phyloP scores from a whole-genome alignment of 2,797 vertebrate genomes.

The Phoxinus dragarum region DNA sequence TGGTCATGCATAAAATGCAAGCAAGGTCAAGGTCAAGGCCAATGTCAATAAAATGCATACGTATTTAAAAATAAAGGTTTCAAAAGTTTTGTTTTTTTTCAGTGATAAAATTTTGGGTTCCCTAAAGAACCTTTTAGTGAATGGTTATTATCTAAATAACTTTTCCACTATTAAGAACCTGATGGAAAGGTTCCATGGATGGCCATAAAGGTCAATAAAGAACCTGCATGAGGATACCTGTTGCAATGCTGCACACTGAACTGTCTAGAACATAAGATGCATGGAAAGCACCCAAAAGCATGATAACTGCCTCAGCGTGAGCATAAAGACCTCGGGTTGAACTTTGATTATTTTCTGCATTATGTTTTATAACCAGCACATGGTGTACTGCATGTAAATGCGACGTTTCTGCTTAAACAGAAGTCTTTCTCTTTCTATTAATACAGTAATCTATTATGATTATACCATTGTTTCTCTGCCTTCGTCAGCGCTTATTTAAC shows the following conservation, averaged over 20 bases:
- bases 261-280: background rate
- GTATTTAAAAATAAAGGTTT: too few species aligned
- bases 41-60: background rate
- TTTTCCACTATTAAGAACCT: background rate
- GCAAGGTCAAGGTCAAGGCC: background rate
- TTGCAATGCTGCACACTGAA: background rate
- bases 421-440: slow-evolving; percentile 24
- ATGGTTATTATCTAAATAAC: background rate
- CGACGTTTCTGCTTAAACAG: background rate
- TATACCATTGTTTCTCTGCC: slow-evolving; percentile 33
- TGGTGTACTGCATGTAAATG: background rate
- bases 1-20: too few species aligned
- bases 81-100: too few species aligned
- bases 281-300: background rate
- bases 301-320: slow-evolving; percentile 12
- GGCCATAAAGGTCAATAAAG: background rate
- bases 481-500: slow-evolving; percentile 50
- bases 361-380: slow-evolving; percentile 25
- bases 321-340: background rate
- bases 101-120: background rate
- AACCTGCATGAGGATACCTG: background rate
- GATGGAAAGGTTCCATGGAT: background rate
- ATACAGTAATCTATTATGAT: slow-evolving; percentile 11
- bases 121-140: background rate
- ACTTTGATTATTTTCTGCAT: background rate